phyloP scores from a whole-genome alignment of 2,888 invertebrate genomes.

The Cheilosia vulpina region DNA sequence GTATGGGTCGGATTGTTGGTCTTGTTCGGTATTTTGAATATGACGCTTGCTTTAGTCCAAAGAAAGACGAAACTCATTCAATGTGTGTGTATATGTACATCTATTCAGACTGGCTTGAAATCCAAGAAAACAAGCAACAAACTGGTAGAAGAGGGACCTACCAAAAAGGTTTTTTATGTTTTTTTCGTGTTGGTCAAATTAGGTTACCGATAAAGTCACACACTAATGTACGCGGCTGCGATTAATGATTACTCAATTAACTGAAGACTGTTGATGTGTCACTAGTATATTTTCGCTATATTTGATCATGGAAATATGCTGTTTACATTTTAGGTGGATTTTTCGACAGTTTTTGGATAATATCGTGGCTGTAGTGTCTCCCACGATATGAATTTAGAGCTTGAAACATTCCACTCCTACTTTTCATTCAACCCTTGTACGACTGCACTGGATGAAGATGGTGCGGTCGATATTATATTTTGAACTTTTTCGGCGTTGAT shows the following conservation, averaged over 20 bases:
- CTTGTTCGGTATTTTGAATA: constrained; percentile 3
- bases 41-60: constrained; percentile 1
- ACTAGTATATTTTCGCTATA: constrained; percentile 26
- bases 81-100: background rate
- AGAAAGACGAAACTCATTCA: background rate
- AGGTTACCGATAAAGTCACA: constrained; percentile 51
- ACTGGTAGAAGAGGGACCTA: background rate
- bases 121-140: background rate
- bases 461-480: too few species aligned
- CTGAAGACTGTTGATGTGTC: constrained; percentile 30
- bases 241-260: background rate
- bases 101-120: background rate
- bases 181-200: constrained; percentile 45
- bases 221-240: background rate
- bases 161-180: constrained; percentile 11
- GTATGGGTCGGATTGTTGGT: constrained; percentile 49
- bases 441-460: too few species aligned
- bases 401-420: too few species aligned
- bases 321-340: constrained; percentile 11
- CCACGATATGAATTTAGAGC: too few species aligned
- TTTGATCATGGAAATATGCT: constrained; percentile 11
- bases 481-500: too few species aligned
- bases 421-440: too few species aligned
- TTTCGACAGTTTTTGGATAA: background rate
- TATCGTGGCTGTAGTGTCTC: too few species aligned